A percentile compares a stretch with the other conserved stretches of the same genome.
phyloP scores from a whole-genome alignment of 1,140 invertebrate species.

The Formica selysi region DNA sequence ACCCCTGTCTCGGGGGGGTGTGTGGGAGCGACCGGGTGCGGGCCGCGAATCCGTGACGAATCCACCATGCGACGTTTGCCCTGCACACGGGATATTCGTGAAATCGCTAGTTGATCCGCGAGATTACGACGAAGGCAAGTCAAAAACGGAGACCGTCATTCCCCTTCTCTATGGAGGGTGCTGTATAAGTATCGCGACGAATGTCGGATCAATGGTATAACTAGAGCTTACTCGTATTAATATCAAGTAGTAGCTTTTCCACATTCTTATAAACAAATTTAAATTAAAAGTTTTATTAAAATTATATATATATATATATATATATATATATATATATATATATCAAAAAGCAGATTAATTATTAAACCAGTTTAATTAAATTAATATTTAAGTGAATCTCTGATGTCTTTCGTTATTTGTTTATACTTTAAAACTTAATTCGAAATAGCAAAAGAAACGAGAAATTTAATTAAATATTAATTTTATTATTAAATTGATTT shows the following conservation, averaged over 20 bases:
- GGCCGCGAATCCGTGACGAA: constrained; percentile 62
- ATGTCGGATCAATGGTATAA: background rate
- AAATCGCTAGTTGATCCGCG: constrained; percentile 55
- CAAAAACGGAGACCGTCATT: background rate
- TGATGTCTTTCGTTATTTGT: background rate
- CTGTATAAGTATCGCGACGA: background rate
- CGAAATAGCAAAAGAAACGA: background rate
- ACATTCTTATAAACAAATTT: background rate
- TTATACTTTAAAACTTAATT: background rate
- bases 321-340: background rate
- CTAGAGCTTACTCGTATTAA: background rate
- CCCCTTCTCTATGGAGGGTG: background rate
- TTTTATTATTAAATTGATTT: background rate
- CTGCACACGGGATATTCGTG: constrained; percentile 24
- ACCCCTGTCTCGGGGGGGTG: constrained; percentile 34
- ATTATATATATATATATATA: background rate
- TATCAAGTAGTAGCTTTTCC: background rate
- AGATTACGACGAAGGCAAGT: constrained; percentile 33
- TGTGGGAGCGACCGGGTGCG: constrained; percentile 53
- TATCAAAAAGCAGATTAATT: background rate
- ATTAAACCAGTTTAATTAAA: background rate
- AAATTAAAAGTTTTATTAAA: background rate
- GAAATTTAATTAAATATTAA: constrained; percentile 18
- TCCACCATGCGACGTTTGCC: constrained; percentile 27
- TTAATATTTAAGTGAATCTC: background rate